phyloP scores from a whole-genome alignment of 2,113 vertebrate species.

The Anolis sagrei region DNA sequence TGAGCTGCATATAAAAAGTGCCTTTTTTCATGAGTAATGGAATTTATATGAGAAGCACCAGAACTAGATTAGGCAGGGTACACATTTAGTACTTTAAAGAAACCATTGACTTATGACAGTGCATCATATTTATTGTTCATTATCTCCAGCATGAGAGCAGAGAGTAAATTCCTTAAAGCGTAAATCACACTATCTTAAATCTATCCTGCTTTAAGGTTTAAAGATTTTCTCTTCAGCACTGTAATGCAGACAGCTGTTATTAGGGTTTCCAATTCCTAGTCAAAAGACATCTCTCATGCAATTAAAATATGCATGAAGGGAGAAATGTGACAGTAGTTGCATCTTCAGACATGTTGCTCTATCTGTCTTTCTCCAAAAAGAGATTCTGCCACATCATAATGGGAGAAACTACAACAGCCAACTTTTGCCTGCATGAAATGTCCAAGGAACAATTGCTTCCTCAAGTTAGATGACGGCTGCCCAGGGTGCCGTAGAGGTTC shows the following conservation, averaged over 20 bases:
- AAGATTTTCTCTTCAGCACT: background rate
- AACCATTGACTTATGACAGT: background rate
- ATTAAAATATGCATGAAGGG: slow-evolving; percentile 4
- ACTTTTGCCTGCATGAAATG: background rate
- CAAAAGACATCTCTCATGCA: background rate
- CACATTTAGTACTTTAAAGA: background rate
- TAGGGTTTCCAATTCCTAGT: background rate
- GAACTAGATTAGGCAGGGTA: background rate
- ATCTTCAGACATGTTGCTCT: background rate
- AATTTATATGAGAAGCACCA: background rate
- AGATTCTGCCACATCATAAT: background rate
- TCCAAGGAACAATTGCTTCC: background rate
- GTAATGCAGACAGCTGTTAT: background rate
- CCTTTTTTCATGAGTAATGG: background rate
- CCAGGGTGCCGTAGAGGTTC: background rate
- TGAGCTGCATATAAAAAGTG: background rate
- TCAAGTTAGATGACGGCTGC: background rate
- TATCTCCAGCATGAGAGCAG: background rate
- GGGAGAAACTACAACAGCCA: background rate
- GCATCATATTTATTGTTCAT: background rate
- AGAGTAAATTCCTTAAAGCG: too few relatives aligned
- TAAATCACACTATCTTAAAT: too few relatives aligned
- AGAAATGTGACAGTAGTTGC: background rate
- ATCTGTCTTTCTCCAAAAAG: background rate
- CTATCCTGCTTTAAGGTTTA: background rate